Percentiles rank a stretch among this genome's conserved stretches.
phyloP scores from a whole-genome alignment of 1,140 invertebrate genomes.

The Caenorhabditis remanei region DNA sequence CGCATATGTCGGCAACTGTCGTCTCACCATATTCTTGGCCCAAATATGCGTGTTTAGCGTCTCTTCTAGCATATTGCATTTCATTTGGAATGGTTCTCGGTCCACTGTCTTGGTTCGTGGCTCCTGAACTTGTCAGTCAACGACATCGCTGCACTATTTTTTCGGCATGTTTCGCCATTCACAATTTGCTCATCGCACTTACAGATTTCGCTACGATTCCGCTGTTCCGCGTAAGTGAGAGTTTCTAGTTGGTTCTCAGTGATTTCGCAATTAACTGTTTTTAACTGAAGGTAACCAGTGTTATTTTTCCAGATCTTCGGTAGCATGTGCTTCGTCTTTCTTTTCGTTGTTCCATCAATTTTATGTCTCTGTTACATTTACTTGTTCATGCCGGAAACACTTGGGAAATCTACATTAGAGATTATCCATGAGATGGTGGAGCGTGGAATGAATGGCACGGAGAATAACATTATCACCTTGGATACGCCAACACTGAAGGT shows the following conservation, averaged over 20 bases:
- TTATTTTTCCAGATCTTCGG: slow-evolving; percentile 69
- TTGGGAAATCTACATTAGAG: slow-evolving; percentile 70
- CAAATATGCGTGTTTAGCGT: slow-evolving; percentile 68
- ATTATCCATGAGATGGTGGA: slow-evolving; percentile 68
- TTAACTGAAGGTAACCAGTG: neutral
- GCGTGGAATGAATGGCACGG: slow-evolving; percentile 1
- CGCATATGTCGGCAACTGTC: neutral
- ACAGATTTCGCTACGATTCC: slow-evolving; percentile 71
- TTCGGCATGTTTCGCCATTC: slow-evolving; percentile 72
- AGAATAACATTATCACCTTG: neutral
- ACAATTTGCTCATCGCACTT: slow-evolving; percentile 71
- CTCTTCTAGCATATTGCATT: slow-evolving; percentile 68
- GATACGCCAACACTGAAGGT: neutral
- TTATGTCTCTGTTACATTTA: slow-evolving; percentile 70
- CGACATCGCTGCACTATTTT: slow-evolving; percentile 73
- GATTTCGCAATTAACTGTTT: neutral
- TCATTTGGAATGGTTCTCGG: slow-evolving; percentile 73
- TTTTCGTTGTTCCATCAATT: slow-evolving; percentile 70
- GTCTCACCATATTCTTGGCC: slow-evolving; percentile 52
- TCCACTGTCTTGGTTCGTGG: slow-evolving; percentile 73
- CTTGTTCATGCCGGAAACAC: slow-evolving; percentile 70
- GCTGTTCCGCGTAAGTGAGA: slow-evolving; percentile 69
- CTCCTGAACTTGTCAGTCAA: slow-evolving; percentile 71
- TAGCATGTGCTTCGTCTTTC: slow-evolving; percentile 67
- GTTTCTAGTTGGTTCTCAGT: too few species aligned